Percentiles rank a stretch among this genome's conserved stretches.
Conservation (phyloP, 2,888 invertebrate genomes). For the Drosophila ustulata region DNA sequence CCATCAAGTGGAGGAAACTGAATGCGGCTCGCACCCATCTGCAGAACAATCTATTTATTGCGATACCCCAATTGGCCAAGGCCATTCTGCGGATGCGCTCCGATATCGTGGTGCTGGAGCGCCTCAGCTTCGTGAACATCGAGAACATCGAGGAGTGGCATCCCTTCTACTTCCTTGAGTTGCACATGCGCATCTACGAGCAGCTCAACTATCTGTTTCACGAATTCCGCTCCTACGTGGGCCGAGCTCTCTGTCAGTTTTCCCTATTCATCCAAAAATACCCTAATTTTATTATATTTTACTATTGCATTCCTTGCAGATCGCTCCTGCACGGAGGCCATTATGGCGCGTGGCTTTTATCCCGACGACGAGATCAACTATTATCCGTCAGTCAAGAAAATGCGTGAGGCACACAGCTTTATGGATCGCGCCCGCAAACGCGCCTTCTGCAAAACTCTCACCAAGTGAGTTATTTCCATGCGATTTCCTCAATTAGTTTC, state of each 20-base stretch:
- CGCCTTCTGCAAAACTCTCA: conserved; percentile 91
- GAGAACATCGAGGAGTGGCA: conserved; percentile 86
- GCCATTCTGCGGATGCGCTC: conserved; percentile 90
- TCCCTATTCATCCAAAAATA: background rate
- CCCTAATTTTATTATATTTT: background rate
- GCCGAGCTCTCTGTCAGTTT: conserved; percentile 87
- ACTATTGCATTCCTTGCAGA: conserved; percentile 57
- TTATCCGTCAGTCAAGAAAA: conserved; percentile 87
- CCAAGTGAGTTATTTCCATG: conserved; percentile 87
- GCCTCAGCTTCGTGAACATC: conserved; percentile 88
- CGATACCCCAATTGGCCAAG: conserved; percentile 89
- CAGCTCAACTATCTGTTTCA: conserved; percentile 82
- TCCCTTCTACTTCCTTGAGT: conserved; percentile 90
- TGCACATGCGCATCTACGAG: conserved; percentile 86
- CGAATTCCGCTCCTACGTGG: conserved; percentile 86
- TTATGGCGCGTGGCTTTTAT: conserved; percentile 91
- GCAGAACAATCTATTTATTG: conserved; percentile 89
- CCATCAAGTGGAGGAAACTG: conserved; percentile 90
- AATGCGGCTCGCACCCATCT: conserved; percentile 87
- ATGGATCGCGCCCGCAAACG: conserved; percentile 94
- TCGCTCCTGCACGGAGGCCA: conserved; percentile 90
- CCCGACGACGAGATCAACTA: conserved; percentile 88
- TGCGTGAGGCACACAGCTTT: conserved; percentile 91
- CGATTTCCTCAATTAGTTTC: no score
- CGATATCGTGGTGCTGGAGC: conserved; percentile 88